Conservation (phyloP, 2,888 invertebrate genomes). For the Criorhina ranunculi region DNA sequence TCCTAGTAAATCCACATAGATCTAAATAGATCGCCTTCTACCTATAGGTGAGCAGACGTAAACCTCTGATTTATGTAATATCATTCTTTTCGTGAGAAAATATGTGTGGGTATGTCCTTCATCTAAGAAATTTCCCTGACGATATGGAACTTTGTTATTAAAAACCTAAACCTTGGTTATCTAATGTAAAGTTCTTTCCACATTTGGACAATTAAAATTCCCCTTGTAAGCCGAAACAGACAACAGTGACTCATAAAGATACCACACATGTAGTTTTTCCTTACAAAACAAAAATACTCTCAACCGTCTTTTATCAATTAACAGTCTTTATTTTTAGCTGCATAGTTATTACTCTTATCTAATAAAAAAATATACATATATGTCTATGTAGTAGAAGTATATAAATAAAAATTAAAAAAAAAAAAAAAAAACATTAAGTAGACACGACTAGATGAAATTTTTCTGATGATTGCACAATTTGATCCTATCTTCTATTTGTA, state of each 20-base stretch:
- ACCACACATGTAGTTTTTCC: not conserved
- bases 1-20: too few species aligned
- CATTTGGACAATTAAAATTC: not conserved
- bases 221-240: not conserved
- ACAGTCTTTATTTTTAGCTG: conserved; percentile 73
- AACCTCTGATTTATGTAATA: not conserved
- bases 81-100: not conserved
- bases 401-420: conserved; percentile 45
- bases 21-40: too few species aligned
- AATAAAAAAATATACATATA: conserved; percentile 45
- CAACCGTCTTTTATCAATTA: conserved; percentile 46
- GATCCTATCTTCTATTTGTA: conserved; percentile 74
- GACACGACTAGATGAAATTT: conserved; percentile 67
- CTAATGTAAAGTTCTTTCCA: not conserved
- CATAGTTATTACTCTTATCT: conserved; percentile 50
- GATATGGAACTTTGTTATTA: not conserved
- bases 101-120: not conserved
- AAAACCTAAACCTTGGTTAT: not conserved
- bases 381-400: conserved; percentile 51
- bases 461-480: conserved; percentile 38
- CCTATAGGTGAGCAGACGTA: too few species aligned
- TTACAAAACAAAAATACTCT: not conserved
- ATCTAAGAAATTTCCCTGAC: not conserved
- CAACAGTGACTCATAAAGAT: conserved; percentile 12
- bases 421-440: conserved; percentile 58